A percentile compares a stretch with the other conserved stretches of the same genome.
phyloP scores from a whole-genome alignment of 2,888 invertebrate species.

The Crossocerus cetratus region DNA sequence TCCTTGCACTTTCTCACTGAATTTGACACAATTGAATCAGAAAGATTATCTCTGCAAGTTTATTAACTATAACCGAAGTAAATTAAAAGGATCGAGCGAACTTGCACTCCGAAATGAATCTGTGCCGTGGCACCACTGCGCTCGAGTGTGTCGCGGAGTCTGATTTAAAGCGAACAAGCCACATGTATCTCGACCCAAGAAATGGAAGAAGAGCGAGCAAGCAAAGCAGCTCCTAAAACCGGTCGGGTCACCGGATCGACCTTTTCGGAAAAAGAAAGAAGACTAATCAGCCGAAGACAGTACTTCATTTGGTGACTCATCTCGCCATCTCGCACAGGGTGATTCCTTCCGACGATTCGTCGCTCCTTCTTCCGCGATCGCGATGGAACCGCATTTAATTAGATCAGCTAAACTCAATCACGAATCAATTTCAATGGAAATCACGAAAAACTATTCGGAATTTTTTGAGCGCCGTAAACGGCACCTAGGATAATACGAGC shows the following conservation, averaged over 20 bases:
- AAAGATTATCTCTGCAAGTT: too few relatives aligned
- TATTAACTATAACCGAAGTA: too few relatives aligned
- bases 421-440: neutral
- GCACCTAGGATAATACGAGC: too few relatives aligned
- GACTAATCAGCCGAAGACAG: constrained; percentile 24
- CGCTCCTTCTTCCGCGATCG: constrained; percentile 5
- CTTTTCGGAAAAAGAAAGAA: constrained; percentile 38
- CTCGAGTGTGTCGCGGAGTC: neutral
- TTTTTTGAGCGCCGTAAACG: too few relatives aligned
- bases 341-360: constrained; percentile 29
- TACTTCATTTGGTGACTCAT: constrained; percentile 41
- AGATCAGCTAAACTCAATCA: neutral
- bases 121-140: neutral
- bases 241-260: constrained; percentile 45
- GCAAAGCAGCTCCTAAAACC: constrained; percentile 37
- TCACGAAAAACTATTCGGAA: too few relatives aligned
- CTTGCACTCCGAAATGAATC: too few relatives aligned
- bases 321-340: neutral
- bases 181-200: constrained; percentile 32
- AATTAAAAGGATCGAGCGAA: neutral
- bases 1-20: too few relatives aligned
- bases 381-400: neutral
- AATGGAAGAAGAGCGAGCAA: constrained; percentile 12
- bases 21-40: too few relatives aligned
- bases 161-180: constrained; percentile 34